Evolutionary conservation across 2,113 vertebrate genomes (phyloP), one percentile per base, ranked within the genome.

Genomic region (Oncorhynchus tshawytscha): DNA sequence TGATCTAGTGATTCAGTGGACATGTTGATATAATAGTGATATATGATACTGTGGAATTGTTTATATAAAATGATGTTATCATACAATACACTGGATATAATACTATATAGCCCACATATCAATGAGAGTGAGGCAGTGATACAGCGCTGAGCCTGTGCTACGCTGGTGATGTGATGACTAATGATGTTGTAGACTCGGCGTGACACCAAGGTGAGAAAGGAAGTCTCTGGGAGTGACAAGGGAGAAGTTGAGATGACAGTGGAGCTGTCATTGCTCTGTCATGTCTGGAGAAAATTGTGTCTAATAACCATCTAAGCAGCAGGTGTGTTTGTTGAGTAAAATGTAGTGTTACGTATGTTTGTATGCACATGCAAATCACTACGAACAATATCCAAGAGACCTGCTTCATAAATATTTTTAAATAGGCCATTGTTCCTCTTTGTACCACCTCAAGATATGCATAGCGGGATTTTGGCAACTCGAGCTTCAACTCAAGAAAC

Each of bases 21-120:
- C 88, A 82, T 91, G 91, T 91, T 85, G 88, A 84, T 89, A 90
- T 91, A 85, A 87, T 90, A 91, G 83, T 92, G 86, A 91, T 85
- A 72, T 87, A 86, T 89, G 87, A 91, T 89, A 85, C 84, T n/a
- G 89, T 91, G 87, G 86, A 89, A 51, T 86, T 92, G 89, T 90
- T 90, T 87, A 88, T 92, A 87, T 91, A 81, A 88, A 80, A 90
- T 88, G 79, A 87, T 90, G 90, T 91, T 89, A 87, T 91, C 84
- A 88, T 90, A 85, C 83, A 88, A 78, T 89, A 90, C 84, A 84
- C 84, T 87, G 65, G 89, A 78, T 91, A 91, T 91, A 85, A 82
- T 81, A 84, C 83, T 91, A 91, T 67, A 67, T 91, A 91, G 90
- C 79, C 90, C 78, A 90, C 90, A 91, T 91, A 91, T 92, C 91